These are phyloP conservation scores for Tenthredo notha DNA, from an alignment of 2,888 invertebrate species.

Conservation along the genomic window DNA sequence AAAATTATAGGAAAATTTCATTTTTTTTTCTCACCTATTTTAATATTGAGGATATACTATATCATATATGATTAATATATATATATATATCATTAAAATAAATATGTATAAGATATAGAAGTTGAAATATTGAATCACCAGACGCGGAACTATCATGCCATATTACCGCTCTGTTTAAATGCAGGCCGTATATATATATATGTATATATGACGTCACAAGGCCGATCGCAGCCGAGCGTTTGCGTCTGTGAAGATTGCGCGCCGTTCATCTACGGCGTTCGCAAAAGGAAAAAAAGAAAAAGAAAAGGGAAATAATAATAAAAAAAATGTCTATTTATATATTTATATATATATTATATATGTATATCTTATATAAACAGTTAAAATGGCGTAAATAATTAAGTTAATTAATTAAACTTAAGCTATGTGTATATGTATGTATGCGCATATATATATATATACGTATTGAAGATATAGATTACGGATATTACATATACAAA, in stretches of 20 bases:
- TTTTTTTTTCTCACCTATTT: no score
- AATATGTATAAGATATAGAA: neutral
- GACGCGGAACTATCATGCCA: neutral
- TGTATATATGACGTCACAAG: constrained; percentile 26
- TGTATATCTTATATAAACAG: no score
- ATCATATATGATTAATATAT: neutral
- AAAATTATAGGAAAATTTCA: no score
- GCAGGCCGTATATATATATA: constrained; percentile 7
- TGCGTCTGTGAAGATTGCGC: neutral
- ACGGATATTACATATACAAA: neutral
- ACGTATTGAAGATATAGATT: neutral
- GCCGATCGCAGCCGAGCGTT: neutral
- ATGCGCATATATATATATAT: neutral
- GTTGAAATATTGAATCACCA: neutral
- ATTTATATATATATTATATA: no score
- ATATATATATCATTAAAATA: neutral
- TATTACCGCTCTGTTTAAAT: neutral
- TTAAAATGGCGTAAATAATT: no score
- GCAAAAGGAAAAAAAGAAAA: no score
- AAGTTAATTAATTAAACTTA: no score
- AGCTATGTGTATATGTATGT: neutral
- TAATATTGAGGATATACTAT: neutral
- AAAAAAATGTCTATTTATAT: no score
- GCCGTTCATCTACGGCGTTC: no score
- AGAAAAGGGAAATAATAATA: no score